Evolutionary conservation across 2,888 invertebrate genomes (phyloP).

Genomic region (Xylota segnis): DNA sequence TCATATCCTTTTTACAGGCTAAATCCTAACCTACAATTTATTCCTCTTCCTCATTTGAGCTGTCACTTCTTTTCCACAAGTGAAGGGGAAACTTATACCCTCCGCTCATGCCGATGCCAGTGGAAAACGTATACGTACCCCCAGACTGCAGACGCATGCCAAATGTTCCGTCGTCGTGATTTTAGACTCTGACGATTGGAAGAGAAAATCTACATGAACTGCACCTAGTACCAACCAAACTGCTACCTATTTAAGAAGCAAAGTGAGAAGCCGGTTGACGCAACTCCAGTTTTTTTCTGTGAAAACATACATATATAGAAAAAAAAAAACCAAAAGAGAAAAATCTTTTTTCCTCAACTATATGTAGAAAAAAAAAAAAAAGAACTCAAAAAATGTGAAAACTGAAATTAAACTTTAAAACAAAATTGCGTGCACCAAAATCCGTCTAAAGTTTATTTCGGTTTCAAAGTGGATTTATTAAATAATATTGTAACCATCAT

Average conservation of each 20-base stretch:
- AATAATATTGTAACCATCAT: conserved; percentile 68
- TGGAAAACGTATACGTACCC: conserved; percentile 55
- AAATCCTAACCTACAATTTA: conserved; percentile 58
- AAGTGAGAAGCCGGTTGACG: conserved; percentile 75
- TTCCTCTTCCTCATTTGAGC: conserved; percentile 43
- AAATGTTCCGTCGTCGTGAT: conserved; percentile 73
- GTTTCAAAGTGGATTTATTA: conserved; percentile 79
- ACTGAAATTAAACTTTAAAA: conserved; percentile 71
- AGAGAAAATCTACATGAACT: conserved; percentile 67
- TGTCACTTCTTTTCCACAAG: conserved; percentile 56
- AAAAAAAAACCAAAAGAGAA: conserved; percentile 13
- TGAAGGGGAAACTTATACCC: conserved; percentile 42
- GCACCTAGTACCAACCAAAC: conserved; percentile 80
- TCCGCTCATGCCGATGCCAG: conserved; percentile 32
- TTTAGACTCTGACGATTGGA: conserved; percentile 72
- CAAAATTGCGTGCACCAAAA: conserved; percentile 79
- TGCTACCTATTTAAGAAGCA: conserved; percentile 76
- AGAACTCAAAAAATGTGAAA: conserved; percentile 67
- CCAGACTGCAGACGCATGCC: conserved; percentile 62
- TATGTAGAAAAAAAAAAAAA: no score
- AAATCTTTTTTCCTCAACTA: conserved; percentile 37
- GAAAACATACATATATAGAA: conserved; percentile 43
- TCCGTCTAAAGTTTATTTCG: conserved; percentile 85
- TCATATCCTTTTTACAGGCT: conserved; percentile 6
- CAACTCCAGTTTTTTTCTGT: conserved; percentile 66